Base-by-base conservation (phyloP, 2,888 invertebrate genomes). In the Parelbella ahira region DNA sequence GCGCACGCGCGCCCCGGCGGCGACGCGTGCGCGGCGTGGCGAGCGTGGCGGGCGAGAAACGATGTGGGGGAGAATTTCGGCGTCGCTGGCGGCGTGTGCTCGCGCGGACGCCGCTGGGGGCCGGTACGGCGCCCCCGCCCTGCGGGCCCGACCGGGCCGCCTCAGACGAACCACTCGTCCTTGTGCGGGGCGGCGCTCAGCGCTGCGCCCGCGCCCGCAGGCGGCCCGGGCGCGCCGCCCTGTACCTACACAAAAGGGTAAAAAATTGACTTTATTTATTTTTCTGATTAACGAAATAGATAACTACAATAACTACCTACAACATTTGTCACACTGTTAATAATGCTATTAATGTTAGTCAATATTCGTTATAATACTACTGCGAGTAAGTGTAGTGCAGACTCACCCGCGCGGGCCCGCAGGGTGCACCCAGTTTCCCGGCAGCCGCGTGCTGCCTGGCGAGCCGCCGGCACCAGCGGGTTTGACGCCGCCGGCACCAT, bases 391-490 rank as follows among this genome's bases (percentile, higher is more conserved):
- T n/a, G n/a, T n/a, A n/a, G n/a, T n/a, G n/a, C n/a, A n/a, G n/a
- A n/a, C n/a, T n/a, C 84, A 90, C 90, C 89, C 91, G 90, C 90
- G 89, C 89, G 84, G 84, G 84, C 94, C 95, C 95, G 93, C 95
- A 95, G 95, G 96, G 95, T 92, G 94, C 93, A 91, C 92, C 95
- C 93, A 95, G 95, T 96, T 96, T 96, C 95, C 95, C 95, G 94
- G 93, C 87, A 89, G 84, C 67, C 74, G 68, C 56, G 87, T 89
- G 76, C 62, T 60, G 63, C 69, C 84, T 69, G 84, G 75, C 63
- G 84, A 65, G 82, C 86, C 77, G 89, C 89, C 83, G 89, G 88
- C 74, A 86, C 88, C 75, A 79, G 88, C 68, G 53, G 56, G 52
- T 58, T 66, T 69, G 51, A 82, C 66, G 74, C 79, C 64, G 49